A percentile compares a stretch with the other conserved stretches of the same genome.
Evolutionary conservation across 2,797 vertebrate genomes (phyloP).

Genomic region (Myotis daubentonii): DNA sequence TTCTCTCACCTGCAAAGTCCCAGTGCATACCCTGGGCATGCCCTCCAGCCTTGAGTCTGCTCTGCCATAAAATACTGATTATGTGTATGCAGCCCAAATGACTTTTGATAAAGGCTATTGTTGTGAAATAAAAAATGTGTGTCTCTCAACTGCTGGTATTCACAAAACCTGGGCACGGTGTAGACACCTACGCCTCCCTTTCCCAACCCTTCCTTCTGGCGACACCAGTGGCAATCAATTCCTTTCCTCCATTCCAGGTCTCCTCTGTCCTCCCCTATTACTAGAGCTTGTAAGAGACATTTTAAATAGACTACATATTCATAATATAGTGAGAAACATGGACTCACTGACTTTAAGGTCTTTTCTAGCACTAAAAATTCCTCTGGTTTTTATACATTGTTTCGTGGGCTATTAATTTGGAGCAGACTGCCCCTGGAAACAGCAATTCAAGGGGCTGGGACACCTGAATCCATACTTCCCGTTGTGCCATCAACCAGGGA

Average conservation of each 20-base stretch:
- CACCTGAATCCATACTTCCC: background rate
- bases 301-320: background rate
- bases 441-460: background rate
- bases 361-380: background rate
- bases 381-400: conserved; percentile 55
- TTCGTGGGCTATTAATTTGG: conserved; percentile 39
- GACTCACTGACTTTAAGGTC: background rate
- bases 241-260: background rate
- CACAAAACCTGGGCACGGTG: background rate
- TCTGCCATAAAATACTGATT: background rate
- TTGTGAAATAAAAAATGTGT: background rate
- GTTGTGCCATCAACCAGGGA: background rate
- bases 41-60: background rate
- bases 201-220: conserved; percentile 6
- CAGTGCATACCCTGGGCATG: fast-evolving
- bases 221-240: background rate
- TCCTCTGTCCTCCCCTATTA: background rate
- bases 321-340: background rate
- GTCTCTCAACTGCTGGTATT: background rate
- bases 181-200: conserved; percentile 9
- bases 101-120: conserved; percentile 8
- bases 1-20: background rate
- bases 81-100: background rate
- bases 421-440: background rate
- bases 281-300: background rate